A percentile compares a stretch with the other conserved stretches of the same genome.
Evolutionary conservation across 2,113 vertebrate species (phyloP).

Genomic region (Thryonomys swinderianus): DNA sequence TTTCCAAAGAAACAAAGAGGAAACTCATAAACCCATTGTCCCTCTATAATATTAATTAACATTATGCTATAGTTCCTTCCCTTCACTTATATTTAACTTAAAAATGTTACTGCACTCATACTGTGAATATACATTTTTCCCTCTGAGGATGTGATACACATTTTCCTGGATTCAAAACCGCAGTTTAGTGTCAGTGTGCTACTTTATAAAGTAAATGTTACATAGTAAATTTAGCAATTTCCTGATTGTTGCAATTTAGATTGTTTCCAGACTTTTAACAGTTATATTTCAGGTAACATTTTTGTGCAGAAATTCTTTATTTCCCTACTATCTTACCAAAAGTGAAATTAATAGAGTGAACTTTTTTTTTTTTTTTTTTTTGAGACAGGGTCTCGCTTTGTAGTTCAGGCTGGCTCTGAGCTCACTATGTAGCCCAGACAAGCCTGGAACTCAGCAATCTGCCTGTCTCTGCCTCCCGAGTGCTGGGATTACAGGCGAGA

Average conservation of each 20-base stretch:
- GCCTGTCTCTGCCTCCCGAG: no score
- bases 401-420: no score
- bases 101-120: not conserved
- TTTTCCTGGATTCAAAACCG: not conserved
- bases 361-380: no score
- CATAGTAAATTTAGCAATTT: slow-evolving; percentile 25
- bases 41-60: not conserved
- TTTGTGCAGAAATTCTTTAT: slow-evolving; percentile 12
- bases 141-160: not conserved
- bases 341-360: not conserved
- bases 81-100: not conserved
- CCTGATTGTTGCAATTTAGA: slow-evolving; percentile 6
- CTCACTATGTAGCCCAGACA: no score
- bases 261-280: slow-evolving; percentile 15
- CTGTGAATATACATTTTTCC: not conserved
- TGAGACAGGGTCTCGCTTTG: no score
- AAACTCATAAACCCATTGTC: not conserved
- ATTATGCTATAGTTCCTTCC: not conserved
- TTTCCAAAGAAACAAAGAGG: slow-evolving; percentile 19
- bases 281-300: not conserved
- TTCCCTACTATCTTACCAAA: not conserved
- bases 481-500: no score
- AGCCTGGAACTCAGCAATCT: no score
- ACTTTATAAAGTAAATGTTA: not conserved
- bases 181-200: not conserved